A percentile compares a stretch with the other conserved stretches of the same genome.
phyloP scores from a whole-genome alignment of 2,888 invertebrate species.

The Cerceris ruficornis region DNA sequence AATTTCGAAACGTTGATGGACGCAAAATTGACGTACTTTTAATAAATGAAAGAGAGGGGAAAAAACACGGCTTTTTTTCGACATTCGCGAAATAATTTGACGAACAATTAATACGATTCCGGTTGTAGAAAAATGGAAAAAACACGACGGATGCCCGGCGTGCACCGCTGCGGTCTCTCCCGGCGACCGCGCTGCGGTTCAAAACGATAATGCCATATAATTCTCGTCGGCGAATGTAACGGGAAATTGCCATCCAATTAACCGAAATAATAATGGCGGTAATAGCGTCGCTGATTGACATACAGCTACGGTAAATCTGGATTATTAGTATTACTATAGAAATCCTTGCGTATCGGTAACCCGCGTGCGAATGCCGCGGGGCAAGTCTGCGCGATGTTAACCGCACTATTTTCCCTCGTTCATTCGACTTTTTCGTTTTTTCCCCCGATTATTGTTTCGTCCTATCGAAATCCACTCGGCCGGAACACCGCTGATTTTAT shows the following conservation, averaged over 20 bases:
- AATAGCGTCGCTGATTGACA: constrained; percentile 57
- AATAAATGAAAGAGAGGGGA: too few relatives aligned
- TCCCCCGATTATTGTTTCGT: constrained; percentile 39
- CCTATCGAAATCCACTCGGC: constrained; percentile 7
- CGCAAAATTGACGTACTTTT: too few relatives aligned
- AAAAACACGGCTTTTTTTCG: too few relatives aligned
- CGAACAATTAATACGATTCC: not conserved
- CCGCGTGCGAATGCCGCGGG: constrained; percentile 4
- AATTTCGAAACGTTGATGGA: too few relatives aligned
- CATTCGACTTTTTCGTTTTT: constrained; percentile 42
- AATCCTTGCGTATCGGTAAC: constrained; percentile 17
- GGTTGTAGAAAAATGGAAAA: not conserved
- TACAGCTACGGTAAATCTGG: constrained; percentile 46
- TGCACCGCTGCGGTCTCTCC: constrained; percentile 33
- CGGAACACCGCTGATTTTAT: constrained; percentile 22
- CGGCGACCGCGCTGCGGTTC: constrained; percentile 24
- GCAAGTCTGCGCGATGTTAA: not conserved
- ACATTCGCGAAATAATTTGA: too few relatives aligned
- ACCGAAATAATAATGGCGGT: constrained; percentile 60
- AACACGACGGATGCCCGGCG: not conserved
- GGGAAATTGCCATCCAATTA: constrained; percentile 62
- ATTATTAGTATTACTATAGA: constrained; percentile 46
- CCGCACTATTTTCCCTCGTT: constrained; percentile 27
- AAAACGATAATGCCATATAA: constrained; percentile 52
- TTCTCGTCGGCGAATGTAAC: constrained; percentile 47